phyloP scores from a whole-genome alignment of 2,888 invertebrate genomes.

The Scrobipalpa costella region DNA sequence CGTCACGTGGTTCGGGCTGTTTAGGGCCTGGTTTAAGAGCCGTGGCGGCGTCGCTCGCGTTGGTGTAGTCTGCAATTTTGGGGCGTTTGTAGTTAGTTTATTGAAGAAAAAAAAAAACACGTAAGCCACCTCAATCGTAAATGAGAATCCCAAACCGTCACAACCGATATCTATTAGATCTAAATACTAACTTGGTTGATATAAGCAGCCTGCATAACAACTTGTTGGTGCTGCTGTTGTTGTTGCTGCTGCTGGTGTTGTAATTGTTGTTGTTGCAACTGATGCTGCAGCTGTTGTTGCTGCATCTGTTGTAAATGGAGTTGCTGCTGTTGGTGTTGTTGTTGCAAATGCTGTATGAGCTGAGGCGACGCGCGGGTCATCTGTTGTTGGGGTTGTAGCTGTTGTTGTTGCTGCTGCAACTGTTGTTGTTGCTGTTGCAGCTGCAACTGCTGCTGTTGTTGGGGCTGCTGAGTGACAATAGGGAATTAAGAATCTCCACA shows the following conservation, averaged over 20 bases:
- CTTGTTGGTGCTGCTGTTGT: slow-evolving; percentile 63
- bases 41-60: slow-evolving; percentile 57
- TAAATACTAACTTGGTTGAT: slow-evolving; percentile 68
- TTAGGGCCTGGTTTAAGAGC: slow-evolving; percentile 62
- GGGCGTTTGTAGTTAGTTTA: neutral
- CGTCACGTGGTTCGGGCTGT: slow-evolving; percentile 49
- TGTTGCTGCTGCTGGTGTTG: slow-evolving; percentile 49
- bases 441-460: slow-evolving; percentile 28
- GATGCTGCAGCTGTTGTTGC: slow-evolving; percentile 36
- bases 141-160: neutral
- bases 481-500: too few relatives aligned
- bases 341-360: slow-evolving; percentile 55
- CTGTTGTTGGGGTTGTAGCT: slow-evolving; percentile 42
- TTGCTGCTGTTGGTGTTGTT: slow-evolving; percentile 55
- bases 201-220: slow-evolving; percentile 74
- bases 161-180: too few relatives aligned
- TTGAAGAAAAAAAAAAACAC: neutral
- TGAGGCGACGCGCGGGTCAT: slow-evolving; percentile 49
- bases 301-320: slow-evolving; percentile 36
- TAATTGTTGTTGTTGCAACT: slow-evolving; percentile 49
- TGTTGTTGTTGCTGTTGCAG: slow-evolving; percentile 33
- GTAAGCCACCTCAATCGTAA: too few relatives aligned
- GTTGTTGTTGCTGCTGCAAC: slow-evolving; percentile 29
- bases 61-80: slow-evolving; percentile 50
- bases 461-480: neutral